These are phyloP conservation scores for Cettia cetti DNA, from an alignment of 2,113 vertebrate species.

Conservation along the genomic window DNA sequence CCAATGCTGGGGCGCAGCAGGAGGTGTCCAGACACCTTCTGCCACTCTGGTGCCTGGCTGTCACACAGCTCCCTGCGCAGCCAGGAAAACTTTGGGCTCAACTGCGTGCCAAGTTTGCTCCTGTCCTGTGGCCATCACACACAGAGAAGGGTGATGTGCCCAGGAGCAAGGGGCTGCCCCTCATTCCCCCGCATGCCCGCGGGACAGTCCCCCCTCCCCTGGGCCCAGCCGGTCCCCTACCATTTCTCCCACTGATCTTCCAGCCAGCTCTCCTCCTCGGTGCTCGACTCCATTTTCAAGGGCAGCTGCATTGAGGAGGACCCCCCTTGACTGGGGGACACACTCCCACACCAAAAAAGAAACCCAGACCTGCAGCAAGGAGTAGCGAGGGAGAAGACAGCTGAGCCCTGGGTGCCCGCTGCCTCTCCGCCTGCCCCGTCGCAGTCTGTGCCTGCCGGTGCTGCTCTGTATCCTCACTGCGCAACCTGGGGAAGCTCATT, in stretches of 20 bases:
- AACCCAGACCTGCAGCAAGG: background rate
- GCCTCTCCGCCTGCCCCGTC: constrained; percentile 45
- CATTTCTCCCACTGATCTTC: constrained; percentile 99
- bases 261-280: constrained; percentile 93
- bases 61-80: background rate
- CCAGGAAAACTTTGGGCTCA: background rate
- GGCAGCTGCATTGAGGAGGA: constrained; percentile 80
- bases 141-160: background rate
- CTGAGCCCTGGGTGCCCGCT: background rate
- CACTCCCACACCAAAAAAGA: background rate
- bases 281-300: constrained; percentile 88
- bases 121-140: background rate
- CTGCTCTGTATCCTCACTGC: constrained; percentile 68
- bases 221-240: constrained; percentile 72
- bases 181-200: background rate
- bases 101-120: background rate
- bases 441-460: constrained; percentile 41
- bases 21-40: background rate
- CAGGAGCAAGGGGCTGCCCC: background rate
- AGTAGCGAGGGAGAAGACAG: background rate
- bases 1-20: accelerated
- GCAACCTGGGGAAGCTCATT: constrained; percentile 77
- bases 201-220: background rate
- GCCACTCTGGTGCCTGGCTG: background rate
- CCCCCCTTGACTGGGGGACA: constrained; percentile 38